Evolutionary conservation across 2,113 vertebrate species (phyloP), one percentile per base, ranked within the genome.

Genomic region (Mobula hypostoma): DNA sequence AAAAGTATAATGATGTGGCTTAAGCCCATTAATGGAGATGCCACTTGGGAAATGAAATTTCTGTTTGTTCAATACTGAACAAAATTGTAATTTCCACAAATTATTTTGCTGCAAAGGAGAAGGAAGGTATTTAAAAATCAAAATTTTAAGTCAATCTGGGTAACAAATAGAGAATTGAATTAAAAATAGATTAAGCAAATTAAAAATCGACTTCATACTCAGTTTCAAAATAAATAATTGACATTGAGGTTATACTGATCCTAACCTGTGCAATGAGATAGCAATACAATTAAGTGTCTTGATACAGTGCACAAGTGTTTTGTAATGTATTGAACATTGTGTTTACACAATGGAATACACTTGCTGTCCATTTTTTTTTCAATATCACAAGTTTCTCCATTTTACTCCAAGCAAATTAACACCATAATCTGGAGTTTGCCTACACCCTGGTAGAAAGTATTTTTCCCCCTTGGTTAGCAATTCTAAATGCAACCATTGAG

Each of bases 351-450:
- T 48, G n/a, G 58, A 68, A 90, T 32, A 90, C 27, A 61, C 40
- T 90, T 90, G 29, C 29, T 90, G 61, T n/a, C 85, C 85, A 32
- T 40, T 21, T 92, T 19, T 63, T 48, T 48, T 48, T 24, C 5
- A 12, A 74, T 48, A 48, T 56, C 32, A 32, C 29, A 93, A 3
- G 27, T 74, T 93, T 48, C 19, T 92, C 15, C 24, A 72, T 66
- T 72, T 88, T 88, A 21, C 32, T 70, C 32, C 11, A 40, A 72
- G 58, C 17, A 63, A 63, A 8, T 29, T 88, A 68, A n/a, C 32
- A 91, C 29, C 83, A 32, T n/a, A 91, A 32, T 90, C 24, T 91
- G 66, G 66, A 91, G n/a, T 91, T 92, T 92, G 36, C 61, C 87
- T 66, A 66, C 12, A 19, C 29, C 2, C 40, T 91, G 91, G 91